phyloP scores from a whole-genome alignment of 2,888 invertebrate genomes.

The Flabesymbios commensalis region DNA sequence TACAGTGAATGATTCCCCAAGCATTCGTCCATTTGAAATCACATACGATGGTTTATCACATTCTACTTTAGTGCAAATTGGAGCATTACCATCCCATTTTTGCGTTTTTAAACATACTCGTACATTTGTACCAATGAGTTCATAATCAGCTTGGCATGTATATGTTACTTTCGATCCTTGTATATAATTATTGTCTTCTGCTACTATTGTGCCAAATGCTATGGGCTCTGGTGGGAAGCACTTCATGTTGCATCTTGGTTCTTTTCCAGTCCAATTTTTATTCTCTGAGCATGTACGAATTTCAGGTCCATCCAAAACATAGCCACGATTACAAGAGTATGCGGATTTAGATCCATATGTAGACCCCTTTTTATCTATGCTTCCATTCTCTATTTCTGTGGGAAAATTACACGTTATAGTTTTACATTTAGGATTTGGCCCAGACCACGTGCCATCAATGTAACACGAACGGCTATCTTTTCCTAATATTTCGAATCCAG shows the following conservation, averaged over 20 bases:
- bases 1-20: conserved; percentile 10
- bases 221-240: conserved; percentile 34
- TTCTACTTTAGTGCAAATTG: conserved; percentile 40
- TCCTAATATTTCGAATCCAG: conserved; percentile 26
- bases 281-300: conserved; percentile 44
- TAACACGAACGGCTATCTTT: conserved; percentile 43
- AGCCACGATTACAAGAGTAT: conserved; percentile 50
- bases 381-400: conserved; percentile 11
- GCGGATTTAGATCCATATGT: conserved; percentile 26
- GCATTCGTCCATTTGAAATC: conserved; percentile 23
- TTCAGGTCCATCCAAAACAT: conserved; percentile 43
- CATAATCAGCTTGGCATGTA: conserved; percentile 40
- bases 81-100: conserved; percentile 22
- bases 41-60: conserved; percentile 52
- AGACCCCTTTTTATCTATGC: conserved; percentile 4
- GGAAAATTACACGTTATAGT: conserved; percentile 35
- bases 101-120: conserved; percentile 13
- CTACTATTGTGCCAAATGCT: conserved; percentile 14
- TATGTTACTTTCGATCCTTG: conserved; percentile 18
- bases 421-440: conserved; percentile 38
- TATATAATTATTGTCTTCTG: conserved; percentile 8
- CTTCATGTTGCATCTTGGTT: conserved; percentile 44
- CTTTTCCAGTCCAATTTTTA: conserved; percentile 47
- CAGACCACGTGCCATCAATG: conserved; percentile 54
- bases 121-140: conserved; percentile 8